Conservation (phyloP, 2,797 vertebrate genomes). For the Acanthiza pusilla region DNA sequence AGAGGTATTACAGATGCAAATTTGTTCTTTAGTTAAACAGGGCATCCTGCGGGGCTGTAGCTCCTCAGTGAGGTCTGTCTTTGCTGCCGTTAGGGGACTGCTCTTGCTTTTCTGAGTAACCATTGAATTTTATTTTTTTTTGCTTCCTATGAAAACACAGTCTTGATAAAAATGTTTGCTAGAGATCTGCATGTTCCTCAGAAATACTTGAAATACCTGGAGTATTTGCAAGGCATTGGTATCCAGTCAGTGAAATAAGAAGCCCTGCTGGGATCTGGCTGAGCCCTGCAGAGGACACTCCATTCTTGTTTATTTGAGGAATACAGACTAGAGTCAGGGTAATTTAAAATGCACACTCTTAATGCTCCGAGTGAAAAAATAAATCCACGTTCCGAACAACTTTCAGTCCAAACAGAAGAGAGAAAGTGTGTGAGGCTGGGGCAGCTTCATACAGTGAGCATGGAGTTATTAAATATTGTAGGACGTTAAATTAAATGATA, state of each 20-base stretch:
- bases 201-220: not conserved
- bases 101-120: not conserved
- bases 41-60: not conserved
- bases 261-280: not conserved
- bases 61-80: not conserved
- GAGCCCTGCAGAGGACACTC: not conserved
- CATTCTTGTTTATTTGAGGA: not conserved
- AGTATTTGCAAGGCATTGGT: not conserved
- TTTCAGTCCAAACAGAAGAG: not conserved
- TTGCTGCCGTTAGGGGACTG: not conserved
- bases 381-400: not conserved
- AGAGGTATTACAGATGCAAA: not conserved
- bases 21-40: not conserved
- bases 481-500: not conserved
- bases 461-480: not conserved
- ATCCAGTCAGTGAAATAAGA: not conserved
- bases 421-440: not conserved
- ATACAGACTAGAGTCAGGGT: not conserved
- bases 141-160: not conserved
- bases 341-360: not conserved
- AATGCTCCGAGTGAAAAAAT: not conserved
- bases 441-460: not conserved
- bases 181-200: not conserved
- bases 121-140: not conserved
- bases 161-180: not conserved